Evolutionary conservation across 37 sponge, comb jelly and placozoan genomes (phyloP).

Genomic region (Ephydatia muelleri): DNA sequence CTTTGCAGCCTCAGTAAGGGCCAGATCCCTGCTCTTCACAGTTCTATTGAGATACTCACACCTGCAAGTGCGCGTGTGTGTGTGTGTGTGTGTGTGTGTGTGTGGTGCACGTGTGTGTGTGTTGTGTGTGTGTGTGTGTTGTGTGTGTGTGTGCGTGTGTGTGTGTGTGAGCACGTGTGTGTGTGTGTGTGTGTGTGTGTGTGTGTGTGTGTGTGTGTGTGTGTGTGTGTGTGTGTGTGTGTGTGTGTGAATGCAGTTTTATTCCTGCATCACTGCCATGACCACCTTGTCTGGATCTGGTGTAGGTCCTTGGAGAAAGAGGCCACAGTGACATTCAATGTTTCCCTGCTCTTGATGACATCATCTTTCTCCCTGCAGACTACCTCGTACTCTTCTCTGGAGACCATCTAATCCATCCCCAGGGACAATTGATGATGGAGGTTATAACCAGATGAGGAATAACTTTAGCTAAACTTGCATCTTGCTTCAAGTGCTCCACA

Average conservation of each 20-base stretch:
- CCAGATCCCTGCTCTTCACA: neutral
- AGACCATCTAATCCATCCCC: conserved; percentile 2
- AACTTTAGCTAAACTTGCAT: neutral
- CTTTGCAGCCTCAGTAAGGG: conserved; percentile 4
- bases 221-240: neutral
- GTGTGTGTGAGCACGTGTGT: no score
- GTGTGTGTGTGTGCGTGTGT: no score
- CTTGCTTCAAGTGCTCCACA: neutral
- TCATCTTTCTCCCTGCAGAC: conserved; percentile 7
- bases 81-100: no score
- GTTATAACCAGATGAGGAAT: neutral
- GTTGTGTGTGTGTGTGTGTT: no score
- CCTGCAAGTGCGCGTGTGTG: neutral
- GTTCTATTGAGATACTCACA: neutral
- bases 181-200: no score
- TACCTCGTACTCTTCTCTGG: neutral
- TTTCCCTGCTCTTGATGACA: neutral
- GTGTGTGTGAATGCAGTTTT: neutral
- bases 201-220: no score
- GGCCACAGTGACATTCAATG: neutral
- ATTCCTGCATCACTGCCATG: neutral
- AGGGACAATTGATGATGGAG: neutral
- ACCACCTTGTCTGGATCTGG: conserved; percentile 13
- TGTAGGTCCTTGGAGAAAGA: neutral
- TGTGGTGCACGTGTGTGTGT: no score